A percentile compares a stretch with the other conserved stretches of the same genome.
These are phyloP conservation scores for Microdon myrmicae DNA, from an alignment of 2,888 invertebrate species.

Conservation along the genomic window DNA sequence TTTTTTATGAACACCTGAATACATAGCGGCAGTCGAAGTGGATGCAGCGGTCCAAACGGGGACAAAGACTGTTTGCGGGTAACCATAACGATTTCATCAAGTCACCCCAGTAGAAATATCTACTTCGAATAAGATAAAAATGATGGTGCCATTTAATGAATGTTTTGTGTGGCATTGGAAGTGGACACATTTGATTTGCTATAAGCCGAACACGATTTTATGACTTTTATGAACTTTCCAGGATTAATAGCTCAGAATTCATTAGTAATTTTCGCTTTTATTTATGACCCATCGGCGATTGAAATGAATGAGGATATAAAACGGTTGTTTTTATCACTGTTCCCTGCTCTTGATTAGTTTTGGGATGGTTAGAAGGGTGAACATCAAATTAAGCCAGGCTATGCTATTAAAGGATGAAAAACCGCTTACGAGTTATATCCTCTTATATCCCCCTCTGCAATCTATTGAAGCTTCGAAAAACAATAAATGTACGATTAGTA, in stretches of 20 bases:
- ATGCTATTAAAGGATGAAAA: too few species aligned
- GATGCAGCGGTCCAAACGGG: too few species aligned
- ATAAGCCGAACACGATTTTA: constrained; percentile 6
- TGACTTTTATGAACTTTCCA: constrained; percentile 7
- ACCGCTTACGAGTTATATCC: too few species aligned
- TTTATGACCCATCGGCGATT: not conserved
- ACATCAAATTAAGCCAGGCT: too few species aligned
- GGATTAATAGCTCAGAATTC: constrained; percentile 17
- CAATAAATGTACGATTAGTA: too few species aligned
- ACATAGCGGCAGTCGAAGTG: too few species aligned
- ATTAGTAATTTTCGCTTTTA: constrained; percentile 9
- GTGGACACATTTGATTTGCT: constrained; percentile 7
- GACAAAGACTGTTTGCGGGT: too few species aligned
- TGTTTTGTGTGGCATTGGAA: constrained; percentile 13
- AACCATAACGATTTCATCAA: constrained; percentile 32
- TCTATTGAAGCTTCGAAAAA: too few species aligned
- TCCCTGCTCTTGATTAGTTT: too few species aligned
- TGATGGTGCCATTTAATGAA: constrained; percentile 13
- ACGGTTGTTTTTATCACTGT: not conserved
- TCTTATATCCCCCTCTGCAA: too few species aligned
- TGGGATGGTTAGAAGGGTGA: too few species aligned
- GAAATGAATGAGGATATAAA: not conserved
- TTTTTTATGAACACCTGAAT: constrained; percentile 23
- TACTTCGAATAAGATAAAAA: constrained; percentile 22
- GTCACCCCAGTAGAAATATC: constrained; percentile 5